These are phyloP conservation scores for Phengaris alcon DNA, from an alignment of 2,888 invertebrate genomes.

Conservation along the genomic window DNA sequence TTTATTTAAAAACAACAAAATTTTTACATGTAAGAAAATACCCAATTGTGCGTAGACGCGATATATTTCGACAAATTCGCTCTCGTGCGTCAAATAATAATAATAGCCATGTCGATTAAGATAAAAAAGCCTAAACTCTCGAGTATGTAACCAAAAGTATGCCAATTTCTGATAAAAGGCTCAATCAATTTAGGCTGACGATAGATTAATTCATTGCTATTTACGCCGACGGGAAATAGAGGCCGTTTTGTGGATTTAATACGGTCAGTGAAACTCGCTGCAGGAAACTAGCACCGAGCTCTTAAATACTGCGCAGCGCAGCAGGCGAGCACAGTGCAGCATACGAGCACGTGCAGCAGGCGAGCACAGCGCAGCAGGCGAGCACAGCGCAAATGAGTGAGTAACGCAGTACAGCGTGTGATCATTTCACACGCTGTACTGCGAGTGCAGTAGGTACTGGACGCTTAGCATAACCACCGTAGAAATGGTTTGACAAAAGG, in stretches of 20 bases:
- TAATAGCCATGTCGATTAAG: not conserved
- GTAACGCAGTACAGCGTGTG: too few relatives aligned
- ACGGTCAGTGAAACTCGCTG: slow-evolving; percentile 8
- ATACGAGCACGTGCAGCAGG: too few relatives aligned
- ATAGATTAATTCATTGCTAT: slow-evolving; percentile 10
- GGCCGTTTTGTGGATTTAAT: slow-evolving; percentile 19
- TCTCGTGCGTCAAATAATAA: too few relatives aligned
- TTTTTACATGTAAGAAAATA: too few relatives aligned
- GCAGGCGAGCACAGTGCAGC: not conserved
- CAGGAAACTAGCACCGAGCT: slow-evolving; percentile 16
- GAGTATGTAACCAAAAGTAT: not conserved
- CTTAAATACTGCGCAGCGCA: not conserved
- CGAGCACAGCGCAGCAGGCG: too few relatives aligned
- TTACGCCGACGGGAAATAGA: not conserved
- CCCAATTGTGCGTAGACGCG: too few relatives aligned
- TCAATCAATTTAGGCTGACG: not conserved
- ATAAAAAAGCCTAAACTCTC: not conserved
- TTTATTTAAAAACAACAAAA: too few relatives aligned
- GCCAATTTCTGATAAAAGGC: not conserved
- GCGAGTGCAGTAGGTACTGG: not conserved
- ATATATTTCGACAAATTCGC: too few relatives aligned
- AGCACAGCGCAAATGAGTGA: not conserved
- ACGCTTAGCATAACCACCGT: too few relatives aligned
- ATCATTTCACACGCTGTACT: too few relatives aligned
- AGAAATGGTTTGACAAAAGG: too few relatives aligned